Evolutionary conservation across 2,113 vertebrate species (phyloP).

Genomic region (Mellivora capensis): DNA sequence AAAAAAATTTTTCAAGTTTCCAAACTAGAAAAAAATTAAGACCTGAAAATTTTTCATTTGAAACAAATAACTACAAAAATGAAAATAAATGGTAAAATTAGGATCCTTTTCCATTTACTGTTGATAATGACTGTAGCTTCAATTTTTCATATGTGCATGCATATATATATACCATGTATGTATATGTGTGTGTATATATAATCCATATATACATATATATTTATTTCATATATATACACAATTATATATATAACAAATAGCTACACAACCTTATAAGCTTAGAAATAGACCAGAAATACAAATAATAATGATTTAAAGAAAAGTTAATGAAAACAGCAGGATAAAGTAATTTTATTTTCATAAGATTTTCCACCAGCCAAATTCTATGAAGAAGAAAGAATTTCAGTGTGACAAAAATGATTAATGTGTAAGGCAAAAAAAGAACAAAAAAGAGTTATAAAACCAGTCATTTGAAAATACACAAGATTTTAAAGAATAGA

Average conservation of each 20-base stretch:
- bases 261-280: not conserved
- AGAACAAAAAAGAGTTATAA: not conserved
- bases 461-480: not conserved
- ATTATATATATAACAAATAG: not conserved
- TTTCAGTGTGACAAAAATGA: not conserved
- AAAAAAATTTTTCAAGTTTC: not conserved
- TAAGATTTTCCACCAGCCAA: not conserved
- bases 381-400: not conserved
- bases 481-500: not conserved
- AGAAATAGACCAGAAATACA: not conserved
- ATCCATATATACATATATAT: not conserved
- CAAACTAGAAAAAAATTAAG: not conserved
- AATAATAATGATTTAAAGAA: not conserved
- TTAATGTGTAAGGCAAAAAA: not conserved
- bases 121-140: not conserved
- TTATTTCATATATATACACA: not conserved
- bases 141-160: not conserved
- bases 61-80: not conserved
- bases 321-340: not conserved
- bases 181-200: not conserved
- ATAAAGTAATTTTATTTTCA: not conserved
- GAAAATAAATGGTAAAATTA: not conserved
- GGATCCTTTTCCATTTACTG: not conserved
- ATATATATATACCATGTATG: not conserved
- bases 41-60: not conserved